A percentile compares a stretch with the other conserved stretches of the same genome.
phyloP scores from a whole-genome alignment of 2,113 vertebrate species.

The Rutilus rutilus region DNA sequence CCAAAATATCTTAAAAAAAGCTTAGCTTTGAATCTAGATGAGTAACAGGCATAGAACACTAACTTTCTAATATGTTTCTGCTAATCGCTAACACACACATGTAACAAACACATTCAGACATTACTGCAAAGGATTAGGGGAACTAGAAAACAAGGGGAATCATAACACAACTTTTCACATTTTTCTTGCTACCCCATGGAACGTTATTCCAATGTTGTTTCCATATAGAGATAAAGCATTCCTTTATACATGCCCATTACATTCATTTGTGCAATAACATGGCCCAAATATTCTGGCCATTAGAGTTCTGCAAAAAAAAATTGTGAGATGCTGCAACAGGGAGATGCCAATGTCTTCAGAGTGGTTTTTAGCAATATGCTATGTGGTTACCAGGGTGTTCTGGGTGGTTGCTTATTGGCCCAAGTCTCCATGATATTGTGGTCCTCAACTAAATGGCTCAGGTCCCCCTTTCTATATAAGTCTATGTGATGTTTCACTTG shows the following conservation, averaged over 20 bases:
- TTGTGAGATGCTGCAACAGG: background rate
- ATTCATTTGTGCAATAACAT: background rate
- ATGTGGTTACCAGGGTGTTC: background rate
- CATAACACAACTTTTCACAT: too few relatives aligned
- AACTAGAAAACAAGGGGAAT: background rate
- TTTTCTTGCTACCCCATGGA: background rate
- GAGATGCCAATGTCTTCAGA: background rate
- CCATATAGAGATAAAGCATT: background rate
- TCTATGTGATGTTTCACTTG: too few relatives aligned
- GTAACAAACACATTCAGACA: slow-evolving; percentile 1
- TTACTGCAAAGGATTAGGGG: background rate
- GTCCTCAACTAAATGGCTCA: background rate
- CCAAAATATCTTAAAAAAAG: background rate
- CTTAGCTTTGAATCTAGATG: background rate
- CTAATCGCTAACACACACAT: background rate
- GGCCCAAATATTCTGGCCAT: background rate
- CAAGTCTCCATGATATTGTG: background rate
- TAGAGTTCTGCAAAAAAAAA: background rate
- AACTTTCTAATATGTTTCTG: background rate
- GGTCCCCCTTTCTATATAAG: background rate
- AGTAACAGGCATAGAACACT: background rate
- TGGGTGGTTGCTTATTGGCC: slow-evolving; percentile 12
- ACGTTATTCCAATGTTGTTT: background rate
- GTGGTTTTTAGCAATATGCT: background rate
- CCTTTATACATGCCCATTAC: background rate